Conservation (phyloP, 64 coral and sea anemone genomes). For the Actinia equina region DNA sequence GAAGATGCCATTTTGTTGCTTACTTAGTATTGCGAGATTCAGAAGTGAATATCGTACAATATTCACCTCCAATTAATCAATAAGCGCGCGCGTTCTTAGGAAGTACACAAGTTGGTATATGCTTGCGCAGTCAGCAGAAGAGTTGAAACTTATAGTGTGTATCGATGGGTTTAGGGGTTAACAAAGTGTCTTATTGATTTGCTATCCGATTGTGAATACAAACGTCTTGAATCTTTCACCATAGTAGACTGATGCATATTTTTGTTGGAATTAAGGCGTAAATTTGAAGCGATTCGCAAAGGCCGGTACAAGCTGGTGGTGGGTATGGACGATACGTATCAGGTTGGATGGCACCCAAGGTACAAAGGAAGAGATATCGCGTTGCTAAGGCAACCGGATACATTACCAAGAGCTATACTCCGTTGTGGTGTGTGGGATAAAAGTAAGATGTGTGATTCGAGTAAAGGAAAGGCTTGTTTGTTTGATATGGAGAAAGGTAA, state of each 20-base stretch:
- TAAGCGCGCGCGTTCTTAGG: too few relatives aligned
- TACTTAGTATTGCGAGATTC: too few relatives aligned
- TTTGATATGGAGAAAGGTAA: slow-evolving; percentile 72
- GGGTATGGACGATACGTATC: slow-evolving; percentile 79
- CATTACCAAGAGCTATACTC: slow-evolving; percentile 54
- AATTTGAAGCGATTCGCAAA: slow-evolving; percentile 75
- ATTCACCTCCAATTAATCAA: too few relatives aligned
- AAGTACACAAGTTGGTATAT: too few relatives aligned
- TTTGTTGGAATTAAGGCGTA: slow-evolving; percentile 12
- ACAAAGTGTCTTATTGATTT: too few relatives aligned
- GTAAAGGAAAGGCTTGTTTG: slow-evolving; percentile 67
- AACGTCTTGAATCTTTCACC: neutral
- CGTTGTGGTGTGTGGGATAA: slow-evolving; percentile 63
- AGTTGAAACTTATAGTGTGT: too few relatives aligned
- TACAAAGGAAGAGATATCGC: slow-evolving; percentile 42
- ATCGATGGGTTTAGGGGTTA: too few relatives aligned
- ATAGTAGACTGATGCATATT: neutral
- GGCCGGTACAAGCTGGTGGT: slow-evolving; percentile 78
- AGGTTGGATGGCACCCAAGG: slow-evolving; percentile 67
- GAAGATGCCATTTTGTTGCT: too few relatives aligned
- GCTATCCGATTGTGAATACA: too few relatives aligned
- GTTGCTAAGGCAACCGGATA: slow-evolving; percentile 10
- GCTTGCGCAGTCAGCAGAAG: too few relatives aligned
- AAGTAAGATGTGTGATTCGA: slow-evolving; percentile 66
- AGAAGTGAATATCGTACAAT: too few relatives aligned